phyloP scores from a whole-genome alignment of 2,797 vertebrate species.

The Phaenicophaeus curvirostris region DNA sequence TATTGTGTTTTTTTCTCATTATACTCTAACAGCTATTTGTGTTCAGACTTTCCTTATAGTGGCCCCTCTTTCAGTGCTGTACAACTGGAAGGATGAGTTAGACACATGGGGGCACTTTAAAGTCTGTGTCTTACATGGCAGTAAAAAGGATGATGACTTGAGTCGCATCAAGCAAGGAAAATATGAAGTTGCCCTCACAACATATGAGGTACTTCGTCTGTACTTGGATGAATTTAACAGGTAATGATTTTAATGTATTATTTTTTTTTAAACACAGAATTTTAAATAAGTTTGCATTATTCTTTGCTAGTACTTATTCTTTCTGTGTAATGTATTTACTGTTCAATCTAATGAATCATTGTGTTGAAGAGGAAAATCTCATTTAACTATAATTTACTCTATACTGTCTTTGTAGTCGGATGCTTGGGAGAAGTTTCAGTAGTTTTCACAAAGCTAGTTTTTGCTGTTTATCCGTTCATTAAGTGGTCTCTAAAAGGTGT shows the following conservation, averaged over 20 bases:
- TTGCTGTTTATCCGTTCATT: not conserved
- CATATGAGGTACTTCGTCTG: constrained; percentile 90
- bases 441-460: not conserved
- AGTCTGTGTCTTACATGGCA: constrained; percentile 87
- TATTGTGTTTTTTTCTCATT: not conserved
- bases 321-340: not conserved
- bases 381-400: not conserved
- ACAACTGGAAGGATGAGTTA: constrained; percentile 97
- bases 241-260: constrained; percentile 69
- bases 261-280: not conserved
- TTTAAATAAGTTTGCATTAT: not conserved
- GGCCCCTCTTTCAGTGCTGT: constrained; percentile 93
- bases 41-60: constrained; percentile 92
- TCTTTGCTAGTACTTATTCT: not conserved
- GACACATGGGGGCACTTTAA: constrained; percentile 96
- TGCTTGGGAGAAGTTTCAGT: not conserved
- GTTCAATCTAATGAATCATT: not conserved
- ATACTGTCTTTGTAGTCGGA: not conserved
- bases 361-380: not conserved
- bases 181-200: constrained; percentile 91
- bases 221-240: constrained; percentile 91
- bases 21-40: not conserved
- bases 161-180: constrained; percentile 87
- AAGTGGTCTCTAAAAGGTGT: not conserved
- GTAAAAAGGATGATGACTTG: constrained; percentile 88